Percentiles rank a stretch among this genome's conserved stretches.
phyloP scores from a whole-genome alignment of 2,797 vertebrate species.

The Picus viridis region DNA sequence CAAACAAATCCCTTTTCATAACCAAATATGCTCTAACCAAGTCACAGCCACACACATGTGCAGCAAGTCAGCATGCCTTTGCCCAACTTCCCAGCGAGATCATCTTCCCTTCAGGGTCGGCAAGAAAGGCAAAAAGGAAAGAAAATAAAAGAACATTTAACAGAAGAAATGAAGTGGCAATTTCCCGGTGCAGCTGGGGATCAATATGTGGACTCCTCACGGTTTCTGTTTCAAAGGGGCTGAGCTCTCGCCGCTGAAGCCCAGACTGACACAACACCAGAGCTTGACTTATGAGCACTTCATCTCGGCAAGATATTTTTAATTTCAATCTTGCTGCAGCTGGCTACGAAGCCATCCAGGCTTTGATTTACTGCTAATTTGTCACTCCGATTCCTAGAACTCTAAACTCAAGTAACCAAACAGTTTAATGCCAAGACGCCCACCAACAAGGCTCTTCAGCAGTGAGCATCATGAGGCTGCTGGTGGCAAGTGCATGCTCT shows the following conservation, averaged over 20 bases:
- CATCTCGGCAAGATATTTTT: slow-evolving; percentile 64
- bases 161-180: slow-evolving; percentile 59
- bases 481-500: slow-evolving; percentile 10
- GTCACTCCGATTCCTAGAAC: slow-evolving; percentile 60
- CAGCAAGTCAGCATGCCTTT: background rate
- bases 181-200: slow-evolving; percentile 63
- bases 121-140: background rate
- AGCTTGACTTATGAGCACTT: slow-evolving; percentile 61
- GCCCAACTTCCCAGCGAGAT: background rate
- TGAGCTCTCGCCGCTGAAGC: slow-evolving; percentile 15
- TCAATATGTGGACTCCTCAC: slow-evolving; percentile 42
- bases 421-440: slow-evolving; percentile 53
- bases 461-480: slow-evolving; percentile 33
- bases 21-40: slow-evolving; percentile 42
- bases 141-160: background rate
- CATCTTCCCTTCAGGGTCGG: background rate
- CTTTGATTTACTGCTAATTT: slow-evolving; percentile 79
- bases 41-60: background rate
- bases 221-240: slow-evolving; percentile 43
- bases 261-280: slow-evolving; percentile 33
- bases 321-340: slow-evolving; percentile 72
- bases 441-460: slow-evolving; percentile 11
- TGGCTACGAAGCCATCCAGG: slow-evolving; percentile 65
- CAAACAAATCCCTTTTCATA: slow-evolving; percentile 35
- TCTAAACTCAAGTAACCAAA: slow-evolving; percentile 71